Evolutionary conservation across 2,888 invertebrate genomes (phyloP).

Genomic region (Morinoia aosen): DNA sequence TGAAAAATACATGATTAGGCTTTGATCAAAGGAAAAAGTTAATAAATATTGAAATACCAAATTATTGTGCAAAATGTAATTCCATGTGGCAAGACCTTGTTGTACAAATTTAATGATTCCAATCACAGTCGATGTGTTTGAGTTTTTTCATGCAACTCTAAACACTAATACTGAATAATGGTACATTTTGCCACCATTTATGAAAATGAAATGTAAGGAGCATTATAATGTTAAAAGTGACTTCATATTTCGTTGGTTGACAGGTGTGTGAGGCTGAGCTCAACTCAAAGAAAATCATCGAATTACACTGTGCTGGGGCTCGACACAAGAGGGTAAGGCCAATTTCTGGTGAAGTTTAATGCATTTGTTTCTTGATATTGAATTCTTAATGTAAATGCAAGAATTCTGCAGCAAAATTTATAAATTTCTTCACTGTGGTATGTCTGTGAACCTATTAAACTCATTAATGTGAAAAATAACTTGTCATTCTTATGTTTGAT

Average conservation of each 20-base stretch:
- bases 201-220: too few species aligned
- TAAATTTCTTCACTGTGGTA: background rate
- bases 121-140: background rate
- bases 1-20: background rate
- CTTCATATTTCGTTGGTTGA: background rate
- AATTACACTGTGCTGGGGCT: background rate
- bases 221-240: background rate
- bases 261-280: constrained; percentile 49
- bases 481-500: too few species aligned
- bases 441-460: too few species aligned
- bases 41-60: background rate
- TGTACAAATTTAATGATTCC: too few species aligned
- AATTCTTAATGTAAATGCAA: background rate
- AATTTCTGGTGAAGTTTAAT: background rate
- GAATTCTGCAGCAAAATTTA: background rate
- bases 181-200: background rate
- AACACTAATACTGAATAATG: background rate
- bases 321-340: constrained; percentile 37
- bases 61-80: background rate
- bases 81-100: too few species aligned
- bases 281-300: constrained; percentile 44
- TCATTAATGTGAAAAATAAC: too few species aligned
- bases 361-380: background rate
- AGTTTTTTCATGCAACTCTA: background rate
- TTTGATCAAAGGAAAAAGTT: background rate